Conservation (phyloP, 2,888 invertebrate species). For the Drosophila acutilabella region DNA sequence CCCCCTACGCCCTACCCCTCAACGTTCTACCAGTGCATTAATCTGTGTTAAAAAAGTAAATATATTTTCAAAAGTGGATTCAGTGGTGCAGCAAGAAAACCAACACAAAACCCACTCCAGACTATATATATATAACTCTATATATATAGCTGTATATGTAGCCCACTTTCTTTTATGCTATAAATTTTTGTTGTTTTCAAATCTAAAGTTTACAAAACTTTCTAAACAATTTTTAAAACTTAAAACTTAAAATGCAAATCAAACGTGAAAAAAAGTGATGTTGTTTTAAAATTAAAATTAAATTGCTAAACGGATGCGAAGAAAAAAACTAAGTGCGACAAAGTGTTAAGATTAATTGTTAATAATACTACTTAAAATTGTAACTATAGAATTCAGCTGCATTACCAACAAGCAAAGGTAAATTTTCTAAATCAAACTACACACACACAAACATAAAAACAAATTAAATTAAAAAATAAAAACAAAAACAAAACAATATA, state of each 20-base stretch:
- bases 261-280: conserved; percentile 84
- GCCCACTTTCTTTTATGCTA: conserved; percentile 10
- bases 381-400: conserved; percentile 67
- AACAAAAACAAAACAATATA: neutral
- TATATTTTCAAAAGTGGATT: no score
- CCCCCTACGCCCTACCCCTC: neutral
- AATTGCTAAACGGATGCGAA: conserved; percentile 43
- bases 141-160: neutral
- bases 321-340: conserved; percentile 61
- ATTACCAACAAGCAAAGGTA: conserved; percentile 67
- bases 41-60: conserved; percentile 78
- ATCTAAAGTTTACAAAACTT: conserved; percentile 69
- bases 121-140: neutral
- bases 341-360: conserved; percentile 58
- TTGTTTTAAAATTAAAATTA: conserved; percentile 74
- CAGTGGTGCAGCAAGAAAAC: neutral
- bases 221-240: conserved; percentile 37
- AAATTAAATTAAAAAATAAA: no score
- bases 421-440: conserved; percentile 45
- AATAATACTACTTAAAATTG: conserved; percentile 10
- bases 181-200: conserved; percentile 35
- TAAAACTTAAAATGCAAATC: conserved; percentile 78
- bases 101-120: neutral
- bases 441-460: neutral
- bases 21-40: conserved; percentile 81